Evolutionary conservation across 2,888 invertebrate genomes (phyloP).

Genomic region (Pardosa pseudoannulata): DNA sequence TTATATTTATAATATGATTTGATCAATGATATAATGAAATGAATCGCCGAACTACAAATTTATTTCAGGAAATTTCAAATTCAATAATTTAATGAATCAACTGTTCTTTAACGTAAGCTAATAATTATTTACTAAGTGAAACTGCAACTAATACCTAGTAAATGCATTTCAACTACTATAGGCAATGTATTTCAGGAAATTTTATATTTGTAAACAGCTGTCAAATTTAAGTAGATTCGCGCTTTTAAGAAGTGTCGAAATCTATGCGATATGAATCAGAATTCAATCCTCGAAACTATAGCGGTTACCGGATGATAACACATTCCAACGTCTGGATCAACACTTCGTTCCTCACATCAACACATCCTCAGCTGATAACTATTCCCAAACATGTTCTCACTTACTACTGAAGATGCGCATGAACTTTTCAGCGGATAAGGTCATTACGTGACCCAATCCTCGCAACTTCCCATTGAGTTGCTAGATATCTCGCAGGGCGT

Average conservation of each 20-base stretch:
- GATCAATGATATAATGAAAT: too few species aligned
- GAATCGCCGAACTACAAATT: too few species aligned
- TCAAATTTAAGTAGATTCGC: too few species aligned
- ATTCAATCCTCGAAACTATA: background rate
- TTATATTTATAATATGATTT: too few species aligned
- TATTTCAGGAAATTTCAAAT: too few species aligned
- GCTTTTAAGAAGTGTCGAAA: background rate
- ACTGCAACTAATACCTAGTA: too few species aligned
- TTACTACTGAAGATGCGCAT: constrained; percentile 17
- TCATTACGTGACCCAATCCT: background rate
- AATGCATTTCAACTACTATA: too few species aligned
- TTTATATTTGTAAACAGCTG: too few species aligned
- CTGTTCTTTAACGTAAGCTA: too few species aligned
- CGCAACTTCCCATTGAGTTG: background rate
- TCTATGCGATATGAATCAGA: background rate
- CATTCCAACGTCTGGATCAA: constrained; percentile 29
- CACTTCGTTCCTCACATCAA: constrained; percentile 50
- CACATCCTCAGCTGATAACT: constrained; percentile 33
- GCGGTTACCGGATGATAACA: background rate
- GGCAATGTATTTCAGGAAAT: too few species aligned
- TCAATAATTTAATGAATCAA: too few species aligned
- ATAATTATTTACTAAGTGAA: too few species aligned
- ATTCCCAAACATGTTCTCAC: constrained; percentile 6
- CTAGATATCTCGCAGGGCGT: background rate
- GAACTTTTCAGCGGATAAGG: background rate